A percentile compares a stretch with the other conserved stretches of the same genome.
phyloP scores from a whole-genome alignment of 1,140 invertebrate genomes.

The Trichomalopsis sarcophagae region DNA sequence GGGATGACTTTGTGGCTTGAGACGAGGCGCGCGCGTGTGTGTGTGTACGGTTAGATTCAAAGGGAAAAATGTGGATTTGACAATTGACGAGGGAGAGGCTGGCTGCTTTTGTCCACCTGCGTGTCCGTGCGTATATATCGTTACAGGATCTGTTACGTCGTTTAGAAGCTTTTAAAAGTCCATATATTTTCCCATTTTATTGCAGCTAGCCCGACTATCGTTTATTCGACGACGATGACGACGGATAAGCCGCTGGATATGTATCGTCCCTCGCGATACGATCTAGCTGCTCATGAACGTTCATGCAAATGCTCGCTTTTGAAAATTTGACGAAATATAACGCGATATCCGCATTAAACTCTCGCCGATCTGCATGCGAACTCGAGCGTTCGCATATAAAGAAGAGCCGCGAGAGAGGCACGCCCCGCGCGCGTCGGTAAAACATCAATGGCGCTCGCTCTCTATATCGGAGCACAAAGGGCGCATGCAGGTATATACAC shows the following conservation, averaged over 20 bases:
- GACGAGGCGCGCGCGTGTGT: neutral
- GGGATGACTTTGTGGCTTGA: constrained; percentile 14
- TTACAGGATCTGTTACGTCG: neutral
- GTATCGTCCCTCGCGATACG: too few relatives aligned
- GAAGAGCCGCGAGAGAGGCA: constrained; percentile 35
- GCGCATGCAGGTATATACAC: constrained; percentile 34
- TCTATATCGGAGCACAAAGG: constrained; percentile 44
- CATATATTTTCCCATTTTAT: neutral
- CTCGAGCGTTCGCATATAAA: neutral
- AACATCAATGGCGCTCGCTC: constrained; percentile 67
- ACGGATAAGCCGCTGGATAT: neutral
- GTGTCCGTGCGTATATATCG: neutral
- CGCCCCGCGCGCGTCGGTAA: constrained; percentile 62
- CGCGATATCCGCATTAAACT: too few relatives aligned
- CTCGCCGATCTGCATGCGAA: too few relatives aligned
- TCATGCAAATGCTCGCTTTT: too few relatives aligned
- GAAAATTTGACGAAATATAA: too few relatives aligned
- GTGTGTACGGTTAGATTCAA: constrained; percentile 12
- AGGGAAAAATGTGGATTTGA: constrained; percentile 29
- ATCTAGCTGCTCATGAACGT: too few relatives aligned
- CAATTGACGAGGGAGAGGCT: constrained; percentile 6
- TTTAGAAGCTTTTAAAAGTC: constrained; percentile 1
- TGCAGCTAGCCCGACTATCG: neutral
- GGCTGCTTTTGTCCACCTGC: neutral
- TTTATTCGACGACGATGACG: neutral